Evolutionary conservation across 1,140 invertebrate species (phyloP), one percentile per base, ranked within the genome.

Genomic region (Pseudachorutes palmiensis): DNA sequence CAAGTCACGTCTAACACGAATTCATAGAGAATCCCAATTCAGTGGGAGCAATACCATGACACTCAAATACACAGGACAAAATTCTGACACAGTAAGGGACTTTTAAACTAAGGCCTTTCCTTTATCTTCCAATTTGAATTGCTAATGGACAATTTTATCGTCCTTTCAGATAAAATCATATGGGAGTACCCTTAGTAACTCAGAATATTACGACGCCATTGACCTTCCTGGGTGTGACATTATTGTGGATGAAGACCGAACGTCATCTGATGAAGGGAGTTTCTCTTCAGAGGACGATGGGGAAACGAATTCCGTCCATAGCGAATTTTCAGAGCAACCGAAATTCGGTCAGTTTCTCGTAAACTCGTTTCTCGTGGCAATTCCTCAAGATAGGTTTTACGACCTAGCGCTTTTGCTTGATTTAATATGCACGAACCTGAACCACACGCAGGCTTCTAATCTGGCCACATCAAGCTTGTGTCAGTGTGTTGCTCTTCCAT

Each of bases 201-300:
- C 88, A 0, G 89, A 91, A 77, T 91, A 89, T 80, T 91, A 87
- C 77, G 89, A 91, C 79, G 89, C 89, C n/a, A 85, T 88, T 77
- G 88, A 90, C 30, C 9, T 55, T 55, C 51, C 51, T 16, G 51
- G 51, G 24, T 5, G 14, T 24, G 51, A 55, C 5, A 67, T 61
- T n/a, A 67, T 68, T 63, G 67, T 72, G 45, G 76, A 72, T 45
- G 74, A 81, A 45, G 84, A 83, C 1, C 83, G 86, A 70, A 85
- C 83, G 26, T 85, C 84, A n/a, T 85, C 83, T 16, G 85, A 86
- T 73, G 74, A 75, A 61, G n/a, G n/a, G n/a, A n/a, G n/a, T n/a
- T 83, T 30, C 75, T 85, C 33, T 82, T 82, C 72, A 83, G 74
- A 74, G 65, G 71, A 66, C n/a, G 74, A 74, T 65, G 74, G 74